A percentile compares a stretch with the other conserved stretches of the same genome.
phyloP scores from a whole-genome alignment of 2,888 invertebrate species.

The Lissonota sp. region DNA sequence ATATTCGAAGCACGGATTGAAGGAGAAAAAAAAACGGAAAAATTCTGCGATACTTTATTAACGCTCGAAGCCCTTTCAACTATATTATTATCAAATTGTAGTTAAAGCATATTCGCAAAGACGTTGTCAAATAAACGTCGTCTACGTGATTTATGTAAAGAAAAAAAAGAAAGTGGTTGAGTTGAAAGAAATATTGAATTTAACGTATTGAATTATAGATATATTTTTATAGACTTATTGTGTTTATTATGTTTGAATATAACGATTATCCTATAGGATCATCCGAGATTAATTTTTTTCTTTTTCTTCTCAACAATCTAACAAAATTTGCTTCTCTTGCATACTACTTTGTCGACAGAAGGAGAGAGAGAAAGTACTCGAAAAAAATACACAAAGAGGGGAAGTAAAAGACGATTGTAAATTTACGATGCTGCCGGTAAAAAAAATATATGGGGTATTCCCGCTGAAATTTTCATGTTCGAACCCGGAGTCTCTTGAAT shows the following conservation, averaged over 20 bases:
- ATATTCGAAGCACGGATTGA: conserved; percentile 23
- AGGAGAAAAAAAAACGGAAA: background rate
- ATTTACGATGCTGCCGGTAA: conserved; percentile 71
- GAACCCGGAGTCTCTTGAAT: too few species aligned
- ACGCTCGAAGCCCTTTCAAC: conserved; percentile 49
- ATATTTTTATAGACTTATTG: conserved; percentile 75
- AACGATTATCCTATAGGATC: conserved; percentile 61
- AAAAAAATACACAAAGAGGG: conserved; percentile 51
- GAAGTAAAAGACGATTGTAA: conserved; percentile 69
- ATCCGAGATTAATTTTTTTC: conserved; percentile 53
- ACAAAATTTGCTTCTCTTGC: conserved; percentile 53
- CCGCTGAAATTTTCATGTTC: too few species aligned
- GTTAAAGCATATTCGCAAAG: conserved; percentile 23
- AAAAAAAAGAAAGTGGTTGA: conserved; percentile 36
- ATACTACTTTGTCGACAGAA: conserved; percentile 37
- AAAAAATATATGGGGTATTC: conserved; percentile 54
- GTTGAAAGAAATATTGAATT: conserved; percentile 64
- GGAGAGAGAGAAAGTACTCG: conserved; percentile 32
- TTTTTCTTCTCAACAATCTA: conserved; percentile 51
- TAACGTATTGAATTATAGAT: conserved; percentile 70
- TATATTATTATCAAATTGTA: conserved; percentile 28
- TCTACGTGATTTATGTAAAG: conserved; percentile 23
- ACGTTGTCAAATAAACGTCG: background rate
- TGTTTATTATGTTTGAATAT: conserved; percentile 70
- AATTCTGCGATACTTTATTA: conserved; percentile 51